These are phyloP conservation scores for Tringa solitaria DNA, from an alignment of 2,113 vertebrate genomes.

Conservation along the genomic window DNA sequence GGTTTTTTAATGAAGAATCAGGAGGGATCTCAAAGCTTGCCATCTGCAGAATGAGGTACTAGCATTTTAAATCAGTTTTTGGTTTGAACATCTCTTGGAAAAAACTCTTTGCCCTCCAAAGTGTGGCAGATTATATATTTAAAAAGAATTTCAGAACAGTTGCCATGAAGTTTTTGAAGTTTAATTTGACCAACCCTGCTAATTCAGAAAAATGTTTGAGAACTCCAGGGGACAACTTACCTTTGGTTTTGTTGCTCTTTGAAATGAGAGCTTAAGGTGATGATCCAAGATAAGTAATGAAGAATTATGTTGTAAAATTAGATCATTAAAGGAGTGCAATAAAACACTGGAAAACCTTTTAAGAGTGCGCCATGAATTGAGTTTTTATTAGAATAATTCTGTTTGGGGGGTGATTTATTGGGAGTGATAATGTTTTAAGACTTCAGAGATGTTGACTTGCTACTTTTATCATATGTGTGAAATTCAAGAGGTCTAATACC, in stretches of 20 bases:
- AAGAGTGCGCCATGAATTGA: neutral
- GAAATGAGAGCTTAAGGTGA: neutral
- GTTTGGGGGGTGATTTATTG: neutral
- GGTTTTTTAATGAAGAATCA: neutral
- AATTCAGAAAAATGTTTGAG: constrained; percentile 9
- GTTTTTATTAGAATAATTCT: neutral
- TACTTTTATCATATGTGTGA: neutral
- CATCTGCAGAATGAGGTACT: neutral
- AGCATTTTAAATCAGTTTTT: neutral
- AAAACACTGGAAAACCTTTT: neutral
- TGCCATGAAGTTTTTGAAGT: neutral
- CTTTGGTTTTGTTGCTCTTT: constrained; percentile 15
- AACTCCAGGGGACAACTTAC: neutral
- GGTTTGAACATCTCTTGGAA: neutral
- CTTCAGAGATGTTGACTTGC: neutral
- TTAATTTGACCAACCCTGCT: neutral
- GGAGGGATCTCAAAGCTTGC: neutral
- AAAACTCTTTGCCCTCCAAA: neutral
- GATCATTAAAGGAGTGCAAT: neutral
- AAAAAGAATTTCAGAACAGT: neutral
- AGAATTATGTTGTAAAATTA: neutral
- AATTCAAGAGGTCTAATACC: neutral
- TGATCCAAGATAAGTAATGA: neutral
- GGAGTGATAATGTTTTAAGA: neutral
- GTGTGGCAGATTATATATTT: neutral